Percentiles rank a stretch among this genome's conserved stretches.
phyloP scores from a whole-genome alignment of 2,888 invertebrate genomes.

The Cephus sareptanus region DNA sequence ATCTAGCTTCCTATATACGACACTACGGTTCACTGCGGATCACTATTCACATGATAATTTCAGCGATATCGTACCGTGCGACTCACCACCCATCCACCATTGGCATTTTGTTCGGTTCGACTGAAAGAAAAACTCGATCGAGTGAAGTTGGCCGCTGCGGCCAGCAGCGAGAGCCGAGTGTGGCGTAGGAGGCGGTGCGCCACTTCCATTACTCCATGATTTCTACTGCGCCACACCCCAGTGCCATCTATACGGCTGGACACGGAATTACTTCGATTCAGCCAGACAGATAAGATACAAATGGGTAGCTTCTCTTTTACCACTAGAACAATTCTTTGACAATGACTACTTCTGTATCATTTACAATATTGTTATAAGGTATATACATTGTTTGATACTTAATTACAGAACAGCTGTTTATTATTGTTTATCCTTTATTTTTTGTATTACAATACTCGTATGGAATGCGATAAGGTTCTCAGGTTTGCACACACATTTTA shows the following conservation, averaged over 20 bases:
- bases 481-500: slow-evolving; percentile 24
- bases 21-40: slow-evolving; percentile 18
- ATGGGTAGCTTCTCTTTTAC: not conserved
- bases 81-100: slow-evolving; percentile 32
- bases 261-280: not conserved
- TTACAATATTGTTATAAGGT: not conserved
- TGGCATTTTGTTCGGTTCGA: slow-evolving; percentile 23
- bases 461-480: slow-evolving; percentile 31
- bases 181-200: slow-evolving; percentile 14
- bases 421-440: slow-evolving; percentile 25
- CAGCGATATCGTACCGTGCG: slow-evolving; percentile 20
- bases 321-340: not conserved
- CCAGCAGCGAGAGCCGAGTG: slow-evolving; percentile 9
- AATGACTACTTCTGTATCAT: not conserved
- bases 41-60: slow-evolving; percentile 35
- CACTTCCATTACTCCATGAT: not conserved
- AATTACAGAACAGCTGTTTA: not conserved
- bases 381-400: not conserved
- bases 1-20: slow-evolving; percentile 14
- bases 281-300: not conserved
- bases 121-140: slow-evolving; percentile 35
- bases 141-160: slow-evolving; percentile 26
- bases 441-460: slow-evolving; percentile 31
- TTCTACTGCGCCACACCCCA: not conserved
- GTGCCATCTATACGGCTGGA: not conserved